Base-by-base conservation (phyloP, 2,888 invertebrate genomes). In the Heliconius charithonia region DNA sequence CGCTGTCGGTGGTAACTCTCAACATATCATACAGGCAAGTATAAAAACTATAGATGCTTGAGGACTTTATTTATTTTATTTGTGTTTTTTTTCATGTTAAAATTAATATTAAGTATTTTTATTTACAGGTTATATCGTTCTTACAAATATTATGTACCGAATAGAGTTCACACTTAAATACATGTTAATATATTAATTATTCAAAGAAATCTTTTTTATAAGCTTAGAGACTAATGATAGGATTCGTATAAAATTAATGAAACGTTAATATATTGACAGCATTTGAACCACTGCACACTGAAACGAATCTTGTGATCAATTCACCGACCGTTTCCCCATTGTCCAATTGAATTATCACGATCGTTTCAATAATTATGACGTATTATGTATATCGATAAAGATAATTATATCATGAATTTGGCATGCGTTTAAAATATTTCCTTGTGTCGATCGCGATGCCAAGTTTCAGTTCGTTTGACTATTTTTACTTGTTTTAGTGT, bases 1-100 rank as follows among this genome's bases (percentile, higher is more conserved):
- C 97, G 0, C 93, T 97, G 76, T 97, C 98, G 0, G 98, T 98
- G 76, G 97, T 98, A 79, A 98, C 98, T 3, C 95, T 98, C 82
- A 98, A 98, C 90, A 96, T 98, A 87, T 98, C 98, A 91, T 97
- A 98, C 95, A 96, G 95, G 95, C 94, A 90, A 94, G 93, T 93
- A 86, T 84, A 79, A 41, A 67, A 67, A 22, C 22, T 9, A 3
- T 22, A 37, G 37, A 37, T 37, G 1, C 37, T 37, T 37, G 10
- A 37, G 37, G 2, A 37, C 2, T 37, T 32, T 37, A 19, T 59
- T 59, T 56, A 56, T 22, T 56, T 56, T 59, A n/a, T 59, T 51
- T 51, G 22, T 51, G 22, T 19, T 51, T 19, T 51, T 22, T 51
- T 51, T 19, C 1, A 51, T 51, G 2, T 51, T 19, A 51, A 51